phyloP scores from a whole-genome alignment of 2,113 vertebrate genomes.

The Rhinopomastus cyanomelas region DNA sequence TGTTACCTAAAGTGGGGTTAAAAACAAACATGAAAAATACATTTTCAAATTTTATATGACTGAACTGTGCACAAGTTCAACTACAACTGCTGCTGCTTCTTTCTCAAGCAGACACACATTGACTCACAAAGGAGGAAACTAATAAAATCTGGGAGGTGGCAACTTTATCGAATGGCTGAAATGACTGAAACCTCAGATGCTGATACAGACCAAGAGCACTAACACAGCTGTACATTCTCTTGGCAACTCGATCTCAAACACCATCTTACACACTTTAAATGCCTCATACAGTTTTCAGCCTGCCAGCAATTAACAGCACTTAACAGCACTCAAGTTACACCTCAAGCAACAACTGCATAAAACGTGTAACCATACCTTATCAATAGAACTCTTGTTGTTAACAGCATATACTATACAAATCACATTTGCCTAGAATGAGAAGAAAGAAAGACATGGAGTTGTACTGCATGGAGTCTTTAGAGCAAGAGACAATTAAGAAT shows the following conservation, averaged over 20 bases:
- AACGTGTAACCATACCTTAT: constrained; percentile 84
- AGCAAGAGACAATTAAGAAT: background rate
- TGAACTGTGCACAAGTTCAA: background rate
- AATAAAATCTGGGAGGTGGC: background rate
- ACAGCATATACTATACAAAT: constrained; percentile 99
- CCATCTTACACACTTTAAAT: background rate
- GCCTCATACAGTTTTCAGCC: background rate
- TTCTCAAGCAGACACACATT: background rate
- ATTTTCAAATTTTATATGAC: background rate
- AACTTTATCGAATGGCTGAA: background rate
- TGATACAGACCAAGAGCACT: background rate
- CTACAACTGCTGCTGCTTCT: background rate
- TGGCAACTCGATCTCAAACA: background rate
- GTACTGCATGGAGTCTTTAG: background rate
- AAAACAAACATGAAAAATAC: constrained; percentile 16
- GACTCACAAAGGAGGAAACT: background rate
- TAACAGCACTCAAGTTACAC: background rate
- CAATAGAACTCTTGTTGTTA: constrained; percentile 98
- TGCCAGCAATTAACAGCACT: background rate
- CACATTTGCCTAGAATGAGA: constrained; percentile 90
- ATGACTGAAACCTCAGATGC: background rate
- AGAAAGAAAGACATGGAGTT: background rate
- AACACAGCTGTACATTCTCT: background rate
- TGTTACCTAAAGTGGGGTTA: constrained; percentile 83
- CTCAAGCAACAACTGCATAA: background rate